Conservation (phyloP, 2,797 vertebrate species). For the Balearica regulorum region DNA sequence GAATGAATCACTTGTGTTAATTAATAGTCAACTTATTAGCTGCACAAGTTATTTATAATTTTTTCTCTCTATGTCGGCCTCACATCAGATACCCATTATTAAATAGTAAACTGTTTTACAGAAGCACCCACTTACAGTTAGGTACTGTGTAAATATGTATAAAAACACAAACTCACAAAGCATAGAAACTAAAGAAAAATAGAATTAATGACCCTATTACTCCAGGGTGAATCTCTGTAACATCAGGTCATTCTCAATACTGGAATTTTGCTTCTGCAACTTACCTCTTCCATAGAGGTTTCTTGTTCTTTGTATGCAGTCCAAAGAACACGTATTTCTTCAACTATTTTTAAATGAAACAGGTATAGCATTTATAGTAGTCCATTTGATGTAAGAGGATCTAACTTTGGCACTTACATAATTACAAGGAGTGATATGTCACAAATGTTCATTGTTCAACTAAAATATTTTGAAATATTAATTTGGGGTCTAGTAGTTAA, state of each 20-base stretch:
- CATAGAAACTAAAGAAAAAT: not conserved
- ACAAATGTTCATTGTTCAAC: not conserved
- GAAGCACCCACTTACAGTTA: not conserved
- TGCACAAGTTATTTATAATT: conserved; percentile 14
- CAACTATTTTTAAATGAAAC: not conserved
- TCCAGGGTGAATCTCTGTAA: not conserved
- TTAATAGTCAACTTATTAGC: conserved; percentile 47
- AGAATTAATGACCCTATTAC: not conserved
- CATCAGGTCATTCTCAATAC: not conserved
- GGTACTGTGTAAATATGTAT: not conserved
- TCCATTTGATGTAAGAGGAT: not conserved
- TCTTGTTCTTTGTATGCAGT: not conserved
- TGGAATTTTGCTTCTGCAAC: not conserved
- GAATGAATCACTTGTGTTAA: conserved; percentile 28
- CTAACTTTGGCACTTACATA: not conserved
- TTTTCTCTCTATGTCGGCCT: not conserved
- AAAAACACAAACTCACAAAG: not conserved
- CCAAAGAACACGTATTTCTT: not conserved
- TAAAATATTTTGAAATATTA: not conserved
- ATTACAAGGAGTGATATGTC: not conserved
- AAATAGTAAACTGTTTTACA: not conserved
- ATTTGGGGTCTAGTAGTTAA: not conserved
- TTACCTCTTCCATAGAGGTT: not conserved
- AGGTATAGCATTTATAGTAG: not conserved
- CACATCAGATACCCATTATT: conserved; percentile 1